Percentiles rank a stretch among this genome's conserved stretches.
Evolutionary conservation across 2,797 vertebrate genomes (phyloP).

Genomic region (Chiloscyllium punctatum): DNA sequence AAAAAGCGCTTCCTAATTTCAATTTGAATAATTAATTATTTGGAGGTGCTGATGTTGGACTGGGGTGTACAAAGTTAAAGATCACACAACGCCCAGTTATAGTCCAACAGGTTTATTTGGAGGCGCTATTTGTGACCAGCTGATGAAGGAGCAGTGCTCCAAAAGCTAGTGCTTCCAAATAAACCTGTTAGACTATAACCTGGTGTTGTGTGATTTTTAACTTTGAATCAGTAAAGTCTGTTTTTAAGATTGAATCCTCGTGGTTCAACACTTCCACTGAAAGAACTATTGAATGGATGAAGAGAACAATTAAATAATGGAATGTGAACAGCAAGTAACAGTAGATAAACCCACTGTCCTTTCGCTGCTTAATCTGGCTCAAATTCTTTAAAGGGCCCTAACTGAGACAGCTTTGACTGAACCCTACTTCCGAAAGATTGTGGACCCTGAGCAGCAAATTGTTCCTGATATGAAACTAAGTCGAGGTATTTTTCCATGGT

Average conservation of each 20-base stretch:
- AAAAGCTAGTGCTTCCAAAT: too few species aligned
- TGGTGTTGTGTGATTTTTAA: too few species aligned
- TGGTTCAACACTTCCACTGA: background rate
- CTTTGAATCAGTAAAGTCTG: background rate
- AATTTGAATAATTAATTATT: background rate
- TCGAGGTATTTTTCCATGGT: background rate
- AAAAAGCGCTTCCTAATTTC: background rate
- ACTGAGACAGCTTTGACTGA: background rate
- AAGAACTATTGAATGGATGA: background rate
- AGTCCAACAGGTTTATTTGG: too few species aligned
- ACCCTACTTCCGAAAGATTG: background rate
- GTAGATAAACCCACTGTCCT: background rate
- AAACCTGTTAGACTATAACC: too few species aligned
- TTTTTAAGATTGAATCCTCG: background rate
- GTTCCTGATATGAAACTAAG: background rate
- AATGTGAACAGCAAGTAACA: background rate
- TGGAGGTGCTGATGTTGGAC: too few species aligned
- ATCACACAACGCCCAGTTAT: too few species aligned
- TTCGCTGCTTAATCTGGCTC: background rate
- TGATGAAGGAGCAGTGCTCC: too few species aligned
- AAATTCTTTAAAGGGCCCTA: background rate
- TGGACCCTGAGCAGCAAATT: background rate
- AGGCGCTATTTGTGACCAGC: too few species aligned
- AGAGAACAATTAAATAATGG: background rate
- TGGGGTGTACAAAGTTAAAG: too few species aligned